Base-by-base conservation (phyloP, 2,888 invertebrate genomes). In the Caradrina kadenii region DNA sequence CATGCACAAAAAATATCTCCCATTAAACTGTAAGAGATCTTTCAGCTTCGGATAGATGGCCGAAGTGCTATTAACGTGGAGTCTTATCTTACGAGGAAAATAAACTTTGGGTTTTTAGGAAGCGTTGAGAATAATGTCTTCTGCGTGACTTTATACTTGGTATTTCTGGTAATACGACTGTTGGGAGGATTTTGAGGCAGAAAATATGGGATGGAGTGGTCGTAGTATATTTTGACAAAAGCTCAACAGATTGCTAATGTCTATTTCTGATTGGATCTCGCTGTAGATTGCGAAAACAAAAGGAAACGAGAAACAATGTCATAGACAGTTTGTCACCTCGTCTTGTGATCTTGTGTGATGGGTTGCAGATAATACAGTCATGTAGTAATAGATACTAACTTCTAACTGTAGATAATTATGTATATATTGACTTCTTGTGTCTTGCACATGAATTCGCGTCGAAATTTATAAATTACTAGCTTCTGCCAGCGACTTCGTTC, bases 1-100 rank as follows among this genome's bases (percentile, higher is more conserved):
- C 95, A 94, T 91, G 91, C 91, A 93, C 88, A 91, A 93, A 94
- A 94, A 94, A 93, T 92, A 94, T 93, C 90, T 87, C 91, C 94
- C 94, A 94, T 94, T 94, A 94, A 90, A 92, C 92, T 89, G 91
- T 91, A 93, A 91, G 90, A 93, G 93, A 92, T 89, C 89, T 93
- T 94, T 93, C 94, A 93, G 87, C 80, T 88, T 87, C 89, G 89
- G 91, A 92, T 91, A 89, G 86, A 81, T 81, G 74, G 88, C 88
- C 83, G 89, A 92, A 91, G 91, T 90, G 91, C 84, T 81, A 82
- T 74, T 81, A 82, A 82, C 69, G 70, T 26, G 56, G 39, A 58
- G 21, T 88, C 89, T 92, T 93, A 93, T 93, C 93, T 92, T 87
- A 86, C 65, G 68, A 61, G 67, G 53, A 63, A 73, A 76, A 81